Percentiles rank a stretch among this genome's conserved stretches.
These are phyloP conservation scores for Sitodiplosis mosellana DNA, from an alignment of 1,140 invertebrate species.

Conservation along the genomic window DNA sequence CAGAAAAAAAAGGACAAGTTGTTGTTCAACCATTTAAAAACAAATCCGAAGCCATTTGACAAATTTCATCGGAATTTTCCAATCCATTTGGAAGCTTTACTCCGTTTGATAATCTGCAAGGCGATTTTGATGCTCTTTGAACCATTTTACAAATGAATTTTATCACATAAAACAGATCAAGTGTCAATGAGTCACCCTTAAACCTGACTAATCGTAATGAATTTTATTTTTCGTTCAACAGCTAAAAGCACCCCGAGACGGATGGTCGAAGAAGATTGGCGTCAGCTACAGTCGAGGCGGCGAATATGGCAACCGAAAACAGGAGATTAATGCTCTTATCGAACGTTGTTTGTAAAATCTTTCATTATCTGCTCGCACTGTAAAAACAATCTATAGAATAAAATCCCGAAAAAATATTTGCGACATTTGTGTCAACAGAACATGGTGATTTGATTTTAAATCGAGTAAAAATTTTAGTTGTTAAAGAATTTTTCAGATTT, in stretches of 20 bases:
- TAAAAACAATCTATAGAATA: not conserved
- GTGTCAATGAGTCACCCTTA: not conserved
- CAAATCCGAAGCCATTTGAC: too few species aligned
- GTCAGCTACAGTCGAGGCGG: conserved; percentile 19
- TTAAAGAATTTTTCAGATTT: not conserved
- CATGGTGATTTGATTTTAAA: too few species aligned
- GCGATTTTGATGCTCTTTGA: too few species aligned
- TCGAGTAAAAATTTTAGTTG: not conserved
- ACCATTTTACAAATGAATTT: too few species aligned
- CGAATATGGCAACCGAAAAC: conserved; percentile 20
- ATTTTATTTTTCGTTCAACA: conserved; percentile 5
- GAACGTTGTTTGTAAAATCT: conserved; percentile 15
- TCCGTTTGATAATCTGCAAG: too few species aligned
- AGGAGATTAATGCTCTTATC: conserved; percentile 18
- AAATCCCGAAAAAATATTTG: not conserved
- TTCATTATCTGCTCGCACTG: not conserved
- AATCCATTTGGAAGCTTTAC: too few species aligned
- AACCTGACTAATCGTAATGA: too few species aligned
- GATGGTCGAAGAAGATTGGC: conserved; percentile 21
- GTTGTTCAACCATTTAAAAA: too few species aligned
- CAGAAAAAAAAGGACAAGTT: too few species aligned
- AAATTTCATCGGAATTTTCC: too few species aligned
- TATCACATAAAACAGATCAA: conserved; percentile 1
- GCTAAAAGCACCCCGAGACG: conserved; percentile 20
- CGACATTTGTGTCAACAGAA: not conserved